Evolutionary conservation across 2,797 vertebrate species (phyloP).

Genomic region (Enteromius radiatus): DNA sequence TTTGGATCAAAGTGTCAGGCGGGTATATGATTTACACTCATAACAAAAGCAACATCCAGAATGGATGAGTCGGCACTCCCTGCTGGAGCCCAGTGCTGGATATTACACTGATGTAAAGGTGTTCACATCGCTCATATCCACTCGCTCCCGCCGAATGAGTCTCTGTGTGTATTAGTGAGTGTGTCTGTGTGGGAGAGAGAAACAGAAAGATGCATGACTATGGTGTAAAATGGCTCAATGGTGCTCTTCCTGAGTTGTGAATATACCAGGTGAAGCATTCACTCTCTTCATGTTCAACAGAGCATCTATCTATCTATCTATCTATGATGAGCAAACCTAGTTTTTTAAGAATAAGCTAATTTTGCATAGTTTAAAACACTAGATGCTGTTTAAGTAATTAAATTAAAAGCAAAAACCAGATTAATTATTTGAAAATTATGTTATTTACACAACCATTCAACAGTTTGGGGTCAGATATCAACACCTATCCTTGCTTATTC

Average conservation of each 20-base stretch:
- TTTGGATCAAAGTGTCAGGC: slow-evolving; percentile 56
- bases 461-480: not conserved
- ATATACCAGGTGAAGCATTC: slow-evolving; percentile 31
- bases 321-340: not conserved
- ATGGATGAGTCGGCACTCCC: slow-evolving; percentile 45
- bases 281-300: slow-evolving; percentile 17
- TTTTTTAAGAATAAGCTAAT: slow-evolving; percentile 26
- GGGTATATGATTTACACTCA: slow-evolving; percentile 56
- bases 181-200: slow-evolving; percentile 9
- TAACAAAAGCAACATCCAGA: slow-evolving; percentile 53
- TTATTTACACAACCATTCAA: not conserved
- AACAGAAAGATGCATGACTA: slow-evolving; percentile 33
- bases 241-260: slow-evolving; percentile 31
- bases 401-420: slow-evolving; percentile 61
- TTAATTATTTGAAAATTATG: slow-evolving; percentile 62
- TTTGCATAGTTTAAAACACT: slow-evolving; percentile 17
- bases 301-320: not conserved
- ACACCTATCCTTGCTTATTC: not conserved
- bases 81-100: slow-evolving; percentile 37
- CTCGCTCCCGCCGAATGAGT: not conserved
- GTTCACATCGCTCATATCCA: slow-evolving; percentile 47
- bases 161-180: slow-evolving; percentile 20
- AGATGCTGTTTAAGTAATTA: slow-evolving; percentile 46
- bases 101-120: slow-evolving; percentile 50
- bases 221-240: slow-evolving; percentile 37